Conservation (phyloP, 2,797 vertebrate genomes). For the Myiothlypis chrysogaster region DNA sequence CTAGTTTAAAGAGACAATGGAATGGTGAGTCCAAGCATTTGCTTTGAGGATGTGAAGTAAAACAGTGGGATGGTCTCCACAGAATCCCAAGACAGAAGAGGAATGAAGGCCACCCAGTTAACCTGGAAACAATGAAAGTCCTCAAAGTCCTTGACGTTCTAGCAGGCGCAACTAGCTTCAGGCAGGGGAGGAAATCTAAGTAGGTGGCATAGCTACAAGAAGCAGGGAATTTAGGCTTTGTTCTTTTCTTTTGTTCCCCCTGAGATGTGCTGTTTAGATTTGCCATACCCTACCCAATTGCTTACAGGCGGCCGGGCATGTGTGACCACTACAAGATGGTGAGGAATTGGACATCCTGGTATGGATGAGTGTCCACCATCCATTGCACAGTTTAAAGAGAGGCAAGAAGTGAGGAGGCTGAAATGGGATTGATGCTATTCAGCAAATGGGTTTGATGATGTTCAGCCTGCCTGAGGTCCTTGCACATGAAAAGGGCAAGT, state of each 20-base stretch:
- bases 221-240: not conserved
- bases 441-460: not conserved
- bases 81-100: slow-evolving; percentile 14
- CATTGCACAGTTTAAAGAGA: not conserved
- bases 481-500: not conserved
- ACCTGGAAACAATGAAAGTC: slow-evolving; percentile 56
- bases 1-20: slow-evolving; percentile 4
- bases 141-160: slow-evolving; percentile 30
- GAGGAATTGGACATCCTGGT: not conserved
- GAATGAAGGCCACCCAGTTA: slow-evolving; percentile 59
- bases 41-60: slow-evolving; percentile 50
- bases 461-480: not conserved
- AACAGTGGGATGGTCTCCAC: slow-evolving; percentile 23
- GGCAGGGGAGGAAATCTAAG: slow-evolving; percentile 48
- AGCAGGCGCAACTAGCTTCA: not conserved
- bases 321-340: not conserved
- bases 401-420: not conserved
- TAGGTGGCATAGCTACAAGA: slow-evolving; percentile 49
- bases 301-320: not conserved
- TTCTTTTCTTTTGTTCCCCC: not conserved
- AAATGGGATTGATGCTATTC: not conserved
- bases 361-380: not conserved
- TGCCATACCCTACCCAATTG: not conserved
- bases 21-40: slow-evolving; percentile 41
- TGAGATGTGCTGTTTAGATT: slow-evolving; percentile 1